Evolutionary conservation across 2,888 invertebrate species (phyloP), one percentile per base, ranked within the genome.

Genomic region (Orgyia antiqua): DNA sequence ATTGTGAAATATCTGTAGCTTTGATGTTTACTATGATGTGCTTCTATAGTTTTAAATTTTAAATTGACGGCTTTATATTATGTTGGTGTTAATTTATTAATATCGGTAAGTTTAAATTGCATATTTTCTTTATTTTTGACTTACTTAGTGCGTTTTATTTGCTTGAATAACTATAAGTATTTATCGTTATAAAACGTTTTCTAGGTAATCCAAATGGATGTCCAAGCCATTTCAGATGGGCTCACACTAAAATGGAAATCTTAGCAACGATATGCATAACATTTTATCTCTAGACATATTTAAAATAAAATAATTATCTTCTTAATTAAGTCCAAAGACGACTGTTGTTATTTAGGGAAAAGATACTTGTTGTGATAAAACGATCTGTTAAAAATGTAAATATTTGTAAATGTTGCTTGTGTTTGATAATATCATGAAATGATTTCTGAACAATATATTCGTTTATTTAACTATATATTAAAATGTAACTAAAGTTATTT

Each of bases 121-220:
- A 43, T 56, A 48, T 43, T 44, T 45, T 47, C 27, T 2, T 41
- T 41, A 23, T 55, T 42, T 43, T 38, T 39, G n/a, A n/a, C n/a
- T 39, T 36, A 26, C 7, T 39, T 46, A 56, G 33, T 15, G 39
- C 38, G 19, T 34, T 39, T 47, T 34, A 37, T 51, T 51, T 59
- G 38, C 32, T 43, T 49, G 45, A 34, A 42, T 47, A 44, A 43
- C 30, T 51, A 43, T 51, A 50, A 47, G 64, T 75, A 72, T 76
- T 79, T 75, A 80, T 73, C 61, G 47, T 63, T 61, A 68, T 61
- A 54, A 42, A 66, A 76, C 78, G 66, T 82, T 83, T 86, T 86
- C 72, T 86, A 86, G 86, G 86, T 86, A 86, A 86, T 66, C 83
- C 84, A 76, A 86, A 78, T 68, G 86, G 86, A 82, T 72, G 82